Percentiles rank a stretch among this genome's conserved stretches.
phyloP scores from a whole-genome alignment of 2,888 invertebrate genomes.

The Tipula confusa region DNA sequence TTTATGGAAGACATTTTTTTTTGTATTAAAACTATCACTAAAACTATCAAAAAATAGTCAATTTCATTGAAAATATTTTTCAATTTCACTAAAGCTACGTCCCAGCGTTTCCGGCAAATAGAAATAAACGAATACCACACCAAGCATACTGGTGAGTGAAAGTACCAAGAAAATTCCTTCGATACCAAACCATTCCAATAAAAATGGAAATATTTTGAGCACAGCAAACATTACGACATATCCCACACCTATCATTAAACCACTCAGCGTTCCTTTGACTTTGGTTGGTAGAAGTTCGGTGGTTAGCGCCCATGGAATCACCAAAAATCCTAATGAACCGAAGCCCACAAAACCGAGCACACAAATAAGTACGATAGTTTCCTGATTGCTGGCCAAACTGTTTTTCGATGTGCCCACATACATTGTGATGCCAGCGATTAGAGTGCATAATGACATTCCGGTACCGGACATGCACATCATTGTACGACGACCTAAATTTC shows the following conservation, averaged over 20 bases:
- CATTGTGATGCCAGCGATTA: conserved; percentile 36
- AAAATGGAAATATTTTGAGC: conserved; percentile 53
- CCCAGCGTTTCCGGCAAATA: conserved; percentile 57
- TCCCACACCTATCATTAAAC: conserved; percentile 52
- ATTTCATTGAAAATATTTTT: conserved; percentile 46
- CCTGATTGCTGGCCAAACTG: conserved; percentile 28
- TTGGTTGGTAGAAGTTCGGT: conserved; percentile 40
- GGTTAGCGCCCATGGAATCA: conserved; percentile 58
- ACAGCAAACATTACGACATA: conserved; percentile 55
- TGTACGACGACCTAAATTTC: conserved; percentile 51
- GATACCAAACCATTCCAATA: conserved; percentile 47
- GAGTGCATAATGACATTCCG: conserved; percentile 52
- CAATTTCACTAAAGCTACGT: conserved; percentile 55
- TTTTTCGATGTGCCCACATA: conserved; percentile 28
- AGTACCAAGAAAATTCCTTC: conserved; percentile 52
- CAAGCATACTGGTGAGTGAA: conserved; percentile 49
- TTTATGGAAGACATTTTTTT: background rate
- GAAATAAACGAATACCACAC: conserved; percentile 51
- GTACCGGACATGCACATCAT: conserved; percentile 53
- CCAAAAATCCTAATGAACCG: conserved; percentile 54
- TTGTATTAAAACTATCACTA: too few species aligned
- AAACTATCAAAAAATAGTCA: conserved; percentile 33
- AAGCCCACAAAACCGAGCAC: conserved; percentile 54
- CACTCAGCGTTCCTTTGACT: conserved; percentile 53
- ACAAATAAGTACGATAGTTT: conserved; percentile 50